Evolutionary conservation across 2,113 vertebrate genomes (phyloP).

Genomic region (Hippocampus barbouri): DNA sequence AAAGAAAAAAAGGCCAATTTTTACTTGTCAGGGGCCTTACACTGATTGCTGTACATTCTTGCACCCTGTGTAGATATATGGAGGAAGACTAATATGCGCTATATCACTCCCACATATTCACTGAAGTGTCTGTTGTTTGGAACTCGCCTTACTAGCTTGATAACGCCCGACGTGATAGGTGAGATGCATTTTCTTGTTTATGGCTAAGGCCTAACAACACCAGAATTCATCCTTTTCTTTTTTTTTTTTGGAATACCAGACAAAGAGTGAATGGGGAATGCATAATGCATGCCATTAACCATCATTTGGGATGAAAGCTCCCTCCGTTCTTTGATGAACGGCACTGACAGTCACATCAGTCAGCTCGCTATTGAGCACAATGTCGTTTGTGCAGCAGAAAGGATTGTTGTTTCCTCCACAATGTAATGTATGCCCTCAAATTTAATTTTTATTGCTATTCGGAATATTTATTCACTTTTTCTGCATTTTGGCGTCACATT

Average conservation of each 20-base stretch:
- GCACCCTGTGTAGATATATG: background rate
- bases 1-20: background rate
- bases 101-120: background rate
- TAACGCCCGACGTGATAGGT: background rate
- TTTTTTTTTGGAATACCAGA: background rate
- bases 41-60: background rate
- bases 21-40: background rate
- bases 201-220: background rate
- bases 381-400: background rate
- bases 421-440: background rate
- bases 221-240: background rate
- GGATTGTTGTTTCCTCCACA: background rate
- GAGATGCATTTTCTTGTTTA: background rate
- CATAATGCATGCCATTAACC: conserved; percentile 21
- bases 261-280: background rate
- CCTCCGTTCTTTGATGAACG: conserved; percentile 4
- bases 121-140: too few species aligned
- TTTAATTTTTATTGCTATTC: conserved; percentile 1
- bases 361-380: background rate
- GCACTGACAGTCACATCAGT: background rate
- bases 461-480: conserved; percentile 26
- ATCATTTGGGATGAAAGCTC: conserved; percentile 8
- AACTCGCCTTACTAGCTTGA: background rate
- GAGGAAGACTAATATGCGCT: background rate
- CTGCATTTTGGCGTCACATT: conserved; percentile 7